Base-by-base conservation (phyloP, 2,113 vertebrate genomes). In the Rana temporaria region DNA sequence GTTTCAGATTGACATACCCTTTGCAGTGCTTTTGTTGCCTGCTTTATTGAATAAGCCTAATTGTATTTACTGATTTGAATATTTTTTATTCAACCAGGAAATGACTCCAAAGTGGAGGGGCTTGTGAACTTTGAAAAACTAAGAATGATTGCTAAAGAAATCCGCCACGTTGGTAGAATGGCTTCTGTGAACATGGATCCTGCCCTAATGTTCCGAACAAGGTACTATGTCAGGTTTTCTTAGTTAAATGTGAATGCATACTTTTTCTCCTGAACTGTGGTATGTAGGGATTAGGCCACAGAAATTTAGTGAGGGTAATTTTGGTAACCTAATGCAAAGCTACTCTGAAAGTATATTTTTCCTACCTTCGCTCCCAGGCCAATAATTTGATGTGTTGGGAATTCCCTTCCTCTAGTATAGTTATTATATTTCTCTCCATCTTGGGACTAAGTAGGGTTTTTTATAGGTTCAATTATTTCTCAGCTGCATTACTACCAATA, bases 101-200 rank as follows among this genome's bases (percentile, higher is more conserved):
- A 99, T 55, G 98, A 99, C 89, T 99, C 98, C 0, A 99, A 99
- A 87, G 98, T 99, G 68, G 98, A 99, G 5, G 98, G 98, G 42
- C 88, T 99, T 86, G 96, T 99, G 65, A 99, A 99, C 90, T 99
- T 99, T 86, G 98, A 99, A 92, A 99, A 99, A 91, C 92, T 99
- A 85, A 91, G 98, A 86, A 99, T 99, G 98, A 99, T 99, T 42
- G 98, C 98, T 12, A 99, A 99, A 91, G 98, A 99, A 91, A 98
- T 99, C 18, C 94, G 97, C 55, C 98, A 99, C 0, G 98, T 99
- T 0, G 97, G 97, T 15, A 95, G 97, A 82, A 99, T 99, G 98
- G 98, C 97, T 0, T 98, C 98, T 0, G 96, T 99, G 34, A 99
- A 99, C 89, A 98, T 99, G 97, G 98, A 99, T 88, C 98, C 98